Conservation (phyloP, 1,140 invertebrate genomes). For the Nymphalis io region DNA sequence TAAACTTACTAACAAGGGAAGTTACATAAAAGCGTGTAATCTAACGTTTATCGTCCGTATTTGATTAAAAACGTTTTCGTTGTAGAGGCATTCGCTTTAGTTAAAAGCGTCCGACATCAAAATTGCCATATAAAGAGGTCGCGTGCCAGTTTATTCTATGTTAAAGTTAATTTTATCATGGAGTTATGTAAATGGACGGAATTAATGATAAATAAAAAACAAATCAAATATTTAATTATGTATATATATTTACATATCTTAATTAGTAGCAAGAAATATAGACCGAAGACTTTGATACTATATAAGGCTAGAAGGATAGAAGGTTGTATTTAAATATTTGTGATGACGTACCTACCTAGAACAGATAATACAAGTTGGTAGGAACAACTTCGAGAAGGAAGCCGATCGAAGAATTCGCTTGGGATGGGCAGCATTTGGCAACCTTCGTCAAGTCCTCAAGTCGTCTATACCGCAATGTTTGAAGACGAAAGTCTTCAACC, state of each 20-base stretch:
- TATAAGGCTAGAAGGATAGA: too few relatives aligned
- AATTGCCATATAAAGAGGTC: slow-evolving; percentile 6
- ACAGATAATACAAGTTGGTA: too few relatives aligned
- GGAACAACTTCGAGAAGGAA: too few relatives aligned
- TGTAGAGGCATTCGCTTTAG: neutral
- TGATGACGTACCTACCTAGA: too few relatives aligned
- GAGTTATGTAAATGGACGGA: neutral
- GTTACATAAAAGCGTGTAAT: neutral
- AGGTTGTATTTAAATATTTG: too few relatives aligned
- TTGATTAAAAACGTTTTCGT: slow-evolving; percentile 1
- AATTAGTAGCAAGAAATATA: too few relatives aligned
- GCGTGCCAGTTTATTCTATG: neutral
- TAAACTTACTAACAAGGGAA: neutral
- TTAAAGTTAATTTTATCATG: neutral
- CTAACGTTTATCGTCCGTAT: neutral
- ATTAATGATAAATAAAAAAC: neutral
- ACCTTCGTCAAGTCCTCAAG: too few relatives aligned
- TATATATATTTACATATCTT: neutral
- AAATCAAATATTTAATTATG: neutral
- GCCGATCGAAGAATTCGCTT: too few relatives aligned
- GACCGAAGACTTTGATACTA: too few relatives aligned
- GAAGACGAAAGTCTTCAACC: too few relatives aligned
- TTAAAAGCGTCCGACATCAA: neutral
- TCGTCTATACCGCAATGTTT: too few relatives aligned
- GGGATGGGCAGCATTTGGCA: too few relatives aligned